Percentiles rank a stretch among this genome's conserved stretches.
These are phyloP conservation scores for Lampris incognitus DNA, from an alignment of 2,113 vertebrate species.

Conservation along the genomic window DNA sequence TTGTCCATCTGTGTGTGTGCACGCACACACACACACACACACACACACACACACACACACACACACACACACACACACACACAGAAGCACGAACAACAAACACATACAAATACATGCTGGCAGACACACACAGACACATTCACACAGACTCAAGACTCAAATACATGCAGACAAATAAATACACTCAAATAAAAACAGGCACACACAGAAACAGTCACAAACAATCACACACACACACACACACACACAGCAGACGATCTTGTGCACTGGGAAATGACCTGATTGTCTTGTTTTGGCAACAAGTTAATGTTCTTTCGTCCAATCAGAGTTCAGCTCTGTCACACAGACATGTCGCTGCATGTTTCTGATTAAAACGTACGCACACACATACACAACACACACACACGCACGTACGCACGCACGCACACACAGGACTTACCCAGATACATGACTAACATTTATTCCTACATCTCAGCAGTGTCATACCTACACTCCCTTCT, in stretches of 20 bases:
- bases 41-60: constrained; percentile 12
- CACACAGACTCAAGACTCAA: background rate
- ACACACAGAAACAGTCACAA: constrained; percentile 5
- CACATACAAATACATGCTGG: background rate
- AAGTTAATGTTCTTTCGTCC: constrained; percentile 44
- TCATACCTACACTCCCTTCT: too few species aligned
- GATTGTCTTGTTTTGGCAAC: constrained; percentile 69
- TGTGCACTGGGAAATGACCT: constrained; percentile 38
- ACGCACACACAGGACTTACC: background rate
- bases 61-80: constrained; percentile 10
- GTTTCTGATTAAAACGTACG: constrained; percentile 12
- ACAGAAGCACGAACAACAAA: background rate
- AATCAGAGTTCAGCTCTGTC: constrained; percentile 47
- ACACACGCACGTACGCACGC: constrained; percentile 18
- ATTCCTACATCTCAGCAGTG: too few species aligned
- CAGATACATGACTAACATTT: background rate
- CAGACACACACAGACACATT: background rate
- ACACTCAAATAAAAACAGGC: background rate
- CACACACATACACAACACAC: background rate
- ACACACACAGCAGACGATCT: constrained; percentile 33
- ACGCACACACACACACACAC: background rate
- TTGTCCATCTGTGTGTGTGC: too few species aligned
- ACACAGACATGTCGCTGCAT: constrained; percentile 53
- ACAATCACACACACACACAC: constrained; percentile 14
- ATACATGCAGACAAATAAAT: constrained; percentile 12